These are phyloP conservation scores for Heliothis virescens DNA, from an alignment of 1,140 invertebrate species.

Conservation along the genomic window DNA sequence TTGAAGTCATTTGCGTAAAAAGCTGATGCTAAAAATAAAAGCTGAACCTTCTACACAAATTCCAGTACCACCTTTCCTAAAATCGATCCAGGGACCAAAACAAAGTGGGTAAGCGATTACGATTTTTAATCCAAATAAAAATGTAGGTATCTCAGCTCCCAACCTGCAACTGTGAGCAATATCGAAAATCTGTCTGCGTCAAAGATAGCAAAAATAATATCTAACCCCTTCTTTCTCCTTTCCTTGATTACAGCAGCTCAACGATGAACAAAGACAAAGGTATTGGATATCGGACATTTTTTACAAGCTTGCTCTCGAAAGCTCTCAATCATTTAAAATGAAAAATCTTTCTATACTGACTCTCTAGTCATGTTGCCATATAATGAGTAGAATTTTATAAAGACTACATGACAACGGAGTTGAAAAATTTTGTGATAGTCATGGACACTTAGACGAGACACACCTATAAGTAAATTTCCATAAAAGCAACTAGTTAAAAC, in stretches of 20 bases:
- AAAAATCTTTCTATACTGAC: not conserved
- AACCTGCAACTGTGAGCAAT: not conserved
- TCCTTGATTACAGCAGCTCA: conserved; percentile 19
- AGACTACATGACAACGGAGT: no score
- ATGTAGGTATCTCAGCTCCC: not conserved
- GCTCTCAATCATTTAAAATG: no score
- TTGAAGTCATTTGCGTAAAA: no score
- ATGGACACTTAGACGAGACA: not conserved
- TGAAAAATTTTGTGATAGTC: not conserved
- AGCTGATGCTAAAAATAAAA: no score
- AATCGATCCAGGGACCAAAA: no score
- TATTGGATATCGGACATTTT: conserved; percentile 25
- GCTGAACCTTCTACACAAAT: no score
- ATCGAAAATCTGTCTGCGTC: not conserved
- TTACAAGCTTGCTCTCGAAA: not conserved
- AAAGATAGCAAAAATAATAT: conserved; percentile 20
- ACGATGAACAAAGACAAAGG: conserved; percentile 25
- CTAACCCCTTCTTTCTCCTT: conserved; percentile 13
- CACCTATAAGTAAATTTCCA: not conserved
- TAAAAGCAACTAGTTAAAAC: conserved; percentile 12
- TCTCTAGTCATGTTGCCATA: not conserved
- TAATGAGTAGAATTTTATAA: not conserved
- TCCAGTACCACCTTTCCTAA: no score
- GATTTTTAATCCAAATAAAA: not conserved
- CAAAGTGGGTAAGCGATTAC: no score